Conservation (phyloP, 2,113 vertebrate species). For the Cygnus buccinator region DNA sequence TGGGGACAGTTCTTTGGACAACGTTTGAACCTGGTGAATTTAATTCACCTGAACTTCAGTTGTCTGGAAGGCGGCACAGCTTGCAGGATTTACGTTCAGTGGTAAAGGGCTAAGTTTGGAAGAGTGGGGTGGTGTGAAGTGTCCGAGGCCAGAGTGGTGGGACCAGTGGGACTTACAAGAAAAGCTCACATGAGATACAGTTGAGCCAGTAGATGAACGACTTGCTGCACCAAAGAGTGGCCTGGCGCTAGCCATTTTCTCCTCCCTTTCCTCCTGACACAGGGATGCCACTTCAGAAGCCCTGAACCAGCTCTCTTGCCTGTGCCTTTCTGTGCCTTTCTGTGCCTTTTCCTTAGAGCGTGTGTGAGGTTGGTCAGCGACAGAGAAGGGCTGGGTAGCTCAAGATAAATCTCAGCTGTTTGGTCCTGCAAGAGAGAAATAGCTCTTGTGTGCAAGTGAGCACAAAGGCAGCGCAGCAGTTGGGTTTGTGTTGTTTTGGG, state of each 20-base stretch:
- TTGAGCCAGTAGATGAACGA: not conserved
- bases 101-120: not conserved
- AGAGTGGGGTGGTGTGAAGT: not conserved
- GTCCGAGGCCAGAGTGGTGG: not conserved
- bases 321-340: not conserved
- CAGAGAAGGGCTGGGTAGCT: not conserved
- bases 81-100: not conserved
- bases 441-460: not conserved
- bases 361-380: not conserved
- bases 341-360: not conserved
- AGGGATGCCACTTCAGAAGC: not conserved
- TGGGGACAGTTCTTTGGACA: not conserved
- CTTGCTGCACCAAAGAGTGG: not conserved
- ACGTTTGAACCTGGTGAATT: not conserved
- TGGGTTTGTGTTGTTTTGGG: not conserved
- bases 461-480: not conserved
- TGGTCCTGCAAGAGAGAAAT: not conserved
- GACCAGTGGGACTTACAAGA: not conserved
- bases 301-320: not conserved
- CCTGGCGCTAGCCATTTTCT: not conserved
- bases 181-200: not conserved
- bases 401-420: not conserved
- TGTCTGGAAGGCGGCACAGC: not conserved
- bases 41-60: not conserved
- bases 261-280: not conserved